Percentiles rank a stretch among this genome's conserved stretches.
phyloP scores from a whole-genome alignment of 1,140 invertebrate species.

The Globodera rostochiensis region DNA sequence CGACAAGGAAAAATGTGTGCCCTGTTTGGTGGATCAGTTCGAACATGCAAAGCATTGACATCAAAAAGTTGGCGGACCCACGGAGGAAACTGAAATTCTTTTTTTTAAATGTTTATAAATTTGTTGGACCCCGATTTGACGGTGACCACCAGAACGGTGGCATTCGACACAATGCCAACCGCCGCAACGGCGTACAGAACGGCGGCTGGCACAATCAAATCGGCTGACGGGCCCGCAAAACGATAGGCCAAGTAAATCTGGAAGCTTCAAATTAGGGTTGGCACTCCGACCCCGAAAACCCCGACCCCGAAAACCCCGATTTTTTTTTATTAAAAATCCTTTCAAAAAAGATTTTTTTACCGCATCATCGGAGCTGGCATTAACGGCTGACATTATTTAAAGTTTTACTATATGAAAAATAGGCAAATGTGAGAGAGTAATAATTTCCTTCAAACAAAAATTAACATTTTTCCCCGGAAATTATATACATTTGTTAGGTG shows the following conservation, averaged over 20 bases:
- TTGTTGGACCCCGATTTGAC: not conserved
- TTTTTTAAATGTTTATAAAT: not conserved
- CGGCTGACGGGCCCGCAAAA: not conserved
- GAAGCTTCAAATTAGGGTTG: not conserved
- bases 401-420: no score
- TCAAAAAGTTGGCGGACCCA: conserved; percentile 18
- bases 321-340: no score
- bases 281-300: no score
- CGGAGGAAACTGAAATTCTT: conserved; percentile 4
- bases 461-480: no score
- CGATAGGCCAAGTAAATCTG: conserved; percentile 11
- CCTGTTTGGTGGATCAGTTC: conserved; percentile 16
- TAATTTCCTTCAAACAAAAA: no score
- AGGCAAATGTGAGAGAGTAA: no score
- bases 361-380: not conserved
- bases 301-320: no score
- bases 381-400: not conserved
- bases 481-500: no score
- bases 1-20: conserved; percentile 17
- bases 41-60: conserved; percentile 14
- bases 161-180: conserved; percentile 4
- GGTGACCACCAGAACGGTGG: conserved; percentile 10
- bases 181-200: not conserved
- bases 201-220: conserved; percentile 15
- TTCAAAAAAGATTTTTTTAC: no score